A percentile compares a stretch with the other conserved stretches of the same genome.
Conservation (phyloP, 2,113 vertebrate genomes). For the Passer montanus region DNA sequence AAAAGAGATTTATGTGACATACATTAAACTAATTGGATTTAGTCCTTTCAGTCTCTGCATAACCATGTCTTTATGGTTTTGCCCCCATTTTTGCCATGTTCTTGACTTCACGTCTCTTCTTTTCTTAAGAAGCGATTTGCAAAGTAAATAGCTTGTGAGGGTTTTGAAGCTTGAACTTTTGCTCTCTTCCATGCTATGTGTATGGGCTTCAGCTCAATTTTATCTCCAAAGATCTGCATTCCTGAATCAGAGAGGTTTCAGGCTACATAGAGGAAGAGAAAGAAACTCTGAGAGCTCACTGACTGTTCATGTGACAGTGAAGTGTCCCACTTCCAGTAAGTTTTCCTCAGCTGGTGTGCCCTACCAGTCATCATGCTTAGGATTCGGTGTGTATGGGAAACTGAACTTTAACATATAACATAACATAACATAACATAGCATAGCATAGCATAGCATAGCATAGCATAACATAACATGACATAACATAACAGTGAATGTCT, state of each 20-base stretch:
- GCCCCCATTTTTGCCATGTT: background rate
- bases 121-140: background rate
- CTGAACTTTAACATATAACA: no score
- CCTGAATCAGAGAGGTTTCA: background rate
- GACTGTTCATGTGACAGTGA: background rate
- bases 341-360: background rate
- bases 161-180: background rate
- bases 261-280: background rate
- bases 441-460: no score
- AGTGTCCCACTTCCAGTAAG: background rate
- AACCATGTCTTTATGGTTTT: background rate
- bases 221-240: background rate
- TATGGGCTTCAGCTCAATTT: background rate
- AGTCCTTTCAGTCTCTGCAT: background rate
- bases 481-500: no score
- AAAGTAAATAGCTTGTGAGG: background rate
- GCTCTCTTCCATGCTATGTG: rapidly evolving
- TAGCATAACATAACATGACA: background rate
- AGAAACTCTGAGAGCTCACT: background rate
- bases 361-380: background rate
- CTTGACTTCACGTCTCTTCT: background rate
- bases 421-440: no score
- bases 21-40: background rate
- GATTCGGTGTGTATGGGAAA: background rate
- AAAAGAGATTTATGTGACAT: background rate